Conservation (phyloP, 2,888 invertebrate species). For the Agrilus biguttatus region DNA sequence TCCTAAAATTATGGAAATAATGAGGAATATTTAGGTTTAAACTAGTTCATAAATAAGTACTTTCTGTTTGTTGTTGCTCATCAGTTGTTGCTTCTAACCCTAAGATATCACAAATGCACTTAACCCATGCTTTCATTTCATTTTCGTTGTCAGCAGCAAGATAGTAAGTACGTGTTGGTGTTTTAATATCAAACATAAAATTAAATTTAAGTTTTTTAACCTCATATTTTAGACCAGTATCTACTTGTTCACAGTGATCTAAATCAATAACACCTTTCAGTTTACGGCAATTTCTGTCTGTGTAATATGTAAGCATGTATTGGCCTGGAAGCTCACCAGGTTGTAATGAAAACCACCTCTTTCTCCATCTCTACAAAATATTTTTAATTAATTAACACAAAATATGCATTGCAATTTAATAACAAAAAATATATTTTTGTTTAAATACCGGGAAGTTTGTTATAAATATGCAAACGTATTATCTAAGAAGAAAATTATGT, state of each 20-base stretch:
- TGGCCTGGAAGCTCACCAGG: conserved; percentile 87
- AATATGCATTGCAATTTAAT: too few species aligned
- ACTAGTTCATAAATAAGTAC: conserved; percentile 3
- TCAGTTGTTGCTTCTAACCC: conserved; percentile 61
- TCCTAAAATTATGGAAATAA: not conserved
- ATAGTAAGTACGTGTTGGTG: conserved; percentile 79
- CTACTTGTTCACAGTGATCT: conserved; percentile 92
- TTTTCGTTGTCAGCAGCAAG: conserved; percentile 82
- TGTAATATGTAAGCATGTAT: conserved; percentile 86
- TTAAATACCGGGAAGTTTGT: too few species aligned
- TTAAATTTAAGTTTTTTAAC: conserved; percentile 67
- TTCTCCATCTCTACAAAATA: conserved; percentile 72
- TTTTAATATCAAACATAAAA: conserved; percentile 80
- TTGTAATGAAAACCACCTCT: conserved; percentile 85
- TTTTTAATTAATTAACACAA: not conserved
- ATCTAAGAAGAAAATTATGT: too few species aligned
- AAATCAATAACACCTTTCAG: conserved; percentile 83
- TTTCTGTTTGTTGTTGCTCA: conserved; percentile 20
- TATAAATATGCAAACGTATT: too few species aligned
- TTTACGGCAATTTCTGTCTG: conserved; percentile 72
- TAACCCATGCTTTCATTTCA: conserved; percentile 93
- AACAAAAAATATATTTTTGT: too few species aligned
- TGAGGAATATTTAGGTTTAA: not conserved
- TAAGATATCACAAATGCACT: conserved; percentile 85
- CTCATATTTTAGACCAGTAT: conserved; percentile 74